phyloP scores from a whole-genome alignment of 2,888 invertebrate species.

The Rosalia funebris region DNA sequence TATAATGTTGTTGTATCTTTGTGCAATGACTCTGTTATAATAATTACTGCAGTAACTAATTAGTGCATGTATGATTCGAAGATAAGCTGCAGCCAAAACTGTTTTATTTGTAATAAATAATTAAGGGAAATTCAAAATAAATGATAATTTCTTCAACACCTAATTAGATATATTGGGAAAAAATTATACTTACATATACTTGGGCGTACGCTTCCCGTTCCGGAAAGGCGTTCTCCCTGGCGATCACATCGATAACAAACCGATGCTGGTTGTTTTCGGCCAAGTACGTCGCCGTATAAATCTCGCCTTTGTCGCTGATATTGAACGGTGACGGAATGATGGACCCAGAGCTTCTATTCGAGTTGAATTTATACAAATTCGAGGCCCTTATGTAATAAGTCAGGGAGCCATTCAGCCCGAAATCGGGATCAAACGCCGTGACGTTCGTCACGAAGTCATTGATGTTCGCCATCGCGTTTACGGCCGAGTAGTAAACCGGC shows the following conservation, averaged over 20 bases:
- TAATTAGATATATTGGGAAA: too few relatives aligned
- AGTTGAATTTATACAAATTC: slow-evolving; percentile 82
- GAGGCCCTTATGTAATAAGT: slow-evolving; percentile 84
- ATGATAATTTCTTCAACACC: too few relatives aligned
- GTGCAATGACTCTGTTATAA: too few relatives aligned
- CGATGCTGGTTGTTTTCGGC: slow-evolving; percentile 90
- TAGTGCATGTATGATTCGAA: too few relatives aligned
- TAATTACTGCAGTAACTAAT: too few relatives aligned
- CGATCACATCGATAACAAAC: slow-evolving; percentile 85
- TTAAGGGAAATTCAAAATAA: too few relatives aligned
- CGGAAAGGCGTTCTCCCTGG: slow-evolving; percentile 83
- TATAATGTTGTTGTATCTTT: too few relatives aligned
- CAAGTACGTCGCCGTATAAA: slow-evolving; percentile 83
- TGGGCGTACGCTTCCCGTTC: slow-evolving; percentile 79
- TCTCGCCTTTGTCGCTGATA: slow-evolving; percentile 75
- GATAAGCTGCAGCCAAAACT: too few relatives aligned
- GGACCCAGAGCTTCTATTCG: slow-evolving; percentile 80
- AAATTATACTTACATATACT: slow-evolving; percentile 80
- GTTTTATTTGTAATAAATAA: too few relatives aligned
- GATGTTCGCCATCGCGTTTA: slow-evolving; percentile 80
- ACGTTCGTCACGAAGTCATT: slow-evolving; percentile 81
- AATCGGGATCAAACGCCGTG: slow-evolving; percentile 84
- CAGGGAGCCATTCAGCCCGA: slow-evolving; percentile 84
- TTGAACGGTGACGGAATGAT: slow-evolving; percentile 90
- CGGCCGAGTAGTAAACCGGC: slow-evolving; percentile 65